Conservation (phyloP, 1,140 invertebrate genomes). For the Ceratoteleas bidentatus region DNA sequence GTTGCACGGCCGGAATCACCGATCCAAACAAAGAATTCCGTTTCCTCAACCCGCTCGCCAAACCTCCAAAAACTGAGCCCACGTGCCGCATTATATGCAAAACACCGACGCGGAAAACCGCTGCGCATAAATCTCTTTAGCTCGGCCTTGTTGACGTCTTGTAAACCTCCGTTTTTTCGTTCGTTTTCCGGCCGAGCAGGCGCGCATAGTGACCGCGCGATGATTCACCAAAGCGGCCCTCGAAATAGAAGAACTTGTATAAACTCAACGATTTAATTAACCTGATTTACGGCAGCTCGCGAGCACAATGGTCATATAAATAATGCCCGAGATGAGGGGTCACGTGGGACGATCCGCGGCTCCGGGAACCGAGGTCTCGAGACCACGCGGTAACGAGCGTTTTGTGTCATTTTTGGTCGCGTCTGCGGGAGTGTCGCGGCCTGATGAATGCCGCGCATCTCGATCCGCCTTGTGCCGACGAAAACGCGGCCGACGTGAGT, state of each 20-base stretch:
- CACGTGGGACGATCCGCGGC: conserved; percentile 68
- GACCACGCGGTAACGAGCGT: conserved; percentile 70
- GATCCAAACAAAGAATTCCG: too few relatives aligned
- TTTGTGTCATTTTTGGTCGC: conserved; percentile 72
- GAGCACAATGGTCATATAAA: conserved; percentile 78
- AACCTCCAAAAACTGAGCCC: too few relatives aligned
- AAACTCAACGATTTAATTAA: conserved; percentile 74
- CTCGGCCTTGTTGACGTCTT: conserved; percentile 48
- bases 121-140: conserved; percentile 50
- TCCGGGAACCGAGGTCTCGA: conserved; percentile 67
- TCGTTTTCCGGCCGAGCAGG: conserved; percentile 29
- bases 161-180: conserved; percentile 35
- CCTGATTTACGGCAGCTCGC: conserved; percentile 76
- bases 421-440: conserved; percentile 55
- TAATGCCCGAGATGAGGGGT: conserved; percentile 70
- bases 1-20: too few relatives aligned
- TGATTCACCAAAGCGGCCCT: conserved; percentile 66
- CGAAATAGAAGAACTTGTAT: conserved; percentile 66
- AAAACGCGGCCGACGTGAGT: conserved; percentile 18
- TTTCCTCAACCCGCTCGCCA: too few relatives aligned
- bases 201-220: conserved; percentile 49
- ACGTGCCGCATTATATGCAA: conserved; percentile 31
- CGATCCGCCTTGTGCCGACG: conserved; percentile 15
- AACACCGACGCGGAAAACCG: conserved; percentile 38
- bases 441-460: conserved; percentile 71